These are phyloP conservation scores for Pristiophorus japonicus DNA, from an alignment of 2,113 vertebrate species.

Conservation along the genomic window DNA sequence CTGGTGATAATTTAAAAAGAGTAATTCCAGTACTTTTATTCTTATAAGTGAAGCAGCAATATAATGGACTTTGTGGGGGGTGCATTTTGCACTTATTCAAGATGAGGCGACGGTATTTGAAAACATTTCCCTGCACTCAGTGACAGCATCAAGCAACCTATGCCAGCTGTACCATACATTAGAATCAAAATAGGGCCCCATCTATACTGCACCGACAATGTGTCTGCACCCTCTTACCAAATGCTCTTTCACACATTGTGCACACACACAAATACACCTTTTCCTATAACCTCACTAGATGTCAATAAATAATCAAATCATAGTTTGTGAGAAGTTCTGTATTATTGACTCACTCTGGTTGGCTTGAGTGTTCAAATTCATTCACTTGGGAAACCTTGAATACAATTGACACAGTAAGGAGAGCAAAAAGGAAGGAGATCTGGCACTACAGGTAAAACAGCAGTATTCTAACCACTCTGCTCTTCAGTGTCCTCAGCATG, in stretches of 20 bases:
- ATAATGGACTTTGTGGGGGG: not conserved
- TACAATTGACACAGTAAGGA: not conserved
- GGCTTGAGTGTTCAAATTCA: not conserved
- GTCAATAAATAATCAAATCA: too few species aligned
- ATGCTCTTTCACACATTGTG: not conserved
- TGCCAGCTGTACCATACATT: not conserved
- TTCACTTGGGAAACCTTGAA: not conserved
- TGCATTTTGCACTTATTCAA: not conserved
- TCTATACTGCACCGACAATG: not conserved
- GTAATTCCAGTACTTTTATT: not conserved
- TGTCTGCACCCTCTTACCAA: not conserved
- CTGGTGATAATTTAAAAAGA: not conserved
- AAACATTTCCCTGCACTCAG: not conserved
- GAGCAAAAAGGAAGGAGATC: not conserved
- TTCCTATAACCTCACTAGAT: not conserved
- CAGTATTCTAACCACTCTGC: not conserved
- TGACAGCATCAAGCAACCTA: not conserved
- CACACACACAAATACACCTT: not conserved
- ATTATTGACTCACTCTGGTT: not conserved
- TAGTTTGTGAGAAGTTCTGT: too few species aligned
- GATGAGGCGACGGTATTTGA: not conserved
- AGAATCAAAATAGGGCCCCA: not conserved
- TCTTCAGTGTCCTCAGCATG: not conserved
- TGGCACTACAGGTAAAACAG: not conserved
- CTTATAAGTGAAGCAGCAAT: not conserved